Evolutionary conservation across 2,888 invertebrate species (phyloP), one percentile per base, ranked within the genome.

Genomic region (Drosophila phalerata): DNA sequence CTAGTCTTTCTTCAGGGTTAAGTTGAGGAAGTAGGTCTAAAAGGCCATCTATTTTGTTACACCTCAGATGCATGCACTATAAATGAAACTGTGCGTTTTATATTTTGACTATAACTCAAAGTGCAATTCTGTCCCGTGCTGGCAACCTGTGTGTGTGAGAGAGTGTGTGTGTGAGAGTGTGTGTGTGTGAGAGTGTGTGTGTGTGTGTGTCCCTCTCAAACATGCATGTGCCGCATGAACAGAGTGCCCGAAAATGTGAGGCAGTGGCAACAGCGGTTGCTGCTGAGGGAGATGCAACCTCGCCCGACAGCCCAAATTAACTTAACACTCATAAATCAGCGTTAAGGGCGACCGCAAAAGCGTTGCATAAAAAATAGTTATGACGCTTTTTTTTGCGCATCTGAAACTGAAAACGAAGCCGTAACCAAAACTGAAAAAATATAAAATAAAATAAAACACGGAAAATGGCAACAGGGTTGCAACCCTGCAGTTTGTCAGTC

Each of bases 241-340:
- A 70, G 64, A 37, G 55, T 37, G 28, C 57, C 47, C 76, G 42
- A 69, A 76, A 84, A 58, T 65, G 69, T 67, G 75, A 52, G 67
- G 67, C 62, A 40, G 49, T 30, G 22, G 43, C 15, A 65, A 69
- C 38, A 69, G 65, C 37, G 42, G 38, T 28, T 34, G 48, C 47
- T 51, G 66, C 64, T 17, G 47, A 34, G 62, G 55, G 67, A 47
- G 48, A 51, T 52, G 55, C 52, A 9, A 57, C 51, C 53, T 56
- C 47, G 58, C 56, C 69, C 72, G 76, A 74, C 72, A 73, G 76
- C 73, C 66, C 86, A 88, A 85, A 85, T 85, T 85, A 85, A 85
- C 88, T 88, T 77, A 85, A 85, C 88, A 84, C 84, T 72, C 84
- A 85, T 85, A 85, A 85, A 85, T 85, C 85, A 85, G 76, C 73